A percentile compares a stretch with the other conserved stretches of the same genome.
phyloP scores from a whole-genome alignment of 2,113 vertebrate genomes.

The Rhinolophus sinicus region DNA sequence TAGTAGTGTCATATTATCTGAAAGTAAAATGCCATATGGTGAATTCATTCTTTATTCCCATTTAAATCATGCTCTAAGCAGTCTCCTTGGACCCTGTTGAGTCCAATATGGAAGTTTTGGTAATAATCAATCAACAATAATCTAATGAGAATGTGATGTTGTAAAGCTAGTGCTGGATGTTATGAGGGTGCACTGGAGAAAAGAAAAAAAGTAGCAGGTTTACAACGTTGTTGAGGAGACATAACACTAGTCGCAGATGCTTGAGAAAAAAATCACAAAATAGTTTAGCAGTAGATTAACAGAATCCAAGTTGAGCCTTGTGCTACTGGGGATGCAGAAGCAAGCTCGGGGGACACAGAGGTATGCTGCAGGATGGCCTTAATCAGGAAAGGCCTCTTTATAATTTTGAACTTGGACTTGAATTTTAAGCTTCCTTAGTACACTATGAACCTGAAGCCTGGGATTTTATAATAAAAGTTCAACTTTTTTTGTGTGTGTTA shows the following conservation, averaged over 20 bases:
- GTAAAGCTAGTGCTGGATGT: not conserved
- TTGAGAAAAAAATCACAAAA: conserved; percentile 46
- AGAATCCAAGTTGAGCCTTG: not conserved
- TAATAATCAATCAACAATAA: conserved; percentile 20
- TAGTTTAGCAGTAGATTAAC: not conserved
- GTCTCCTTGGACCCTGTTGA: not conserved
- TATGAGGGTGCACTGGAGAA: not conserved
- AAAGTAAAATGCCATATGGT: not conserved
- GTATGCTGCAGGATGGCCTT: not conserved
- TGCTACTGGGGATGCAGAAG: not conserved
- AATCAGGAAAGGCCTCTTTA: not conserved
- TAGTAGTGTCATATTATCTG: not conserved
- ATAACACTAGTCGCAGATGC: not conserved
- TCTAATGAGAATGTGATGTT: not conserved
- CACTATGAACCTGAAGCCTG: not conserved
- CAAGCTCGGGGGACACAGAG: not conserved
- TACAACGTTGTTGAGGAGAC: not conserved
- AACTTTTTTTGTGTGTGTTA: not conserved
- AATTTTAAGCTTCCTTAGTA: conserved; percentile 19
- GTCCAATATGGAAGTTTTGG: conserved; percentile 11
- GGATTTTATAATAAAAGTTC: not conserved
- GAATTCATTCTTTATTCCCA: conserved; percentile 13
- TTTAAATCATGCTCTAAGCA: not conserved
- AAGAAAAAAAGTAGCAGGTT: not conserved
- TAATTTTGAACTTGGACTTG: not conserved